Evolutionary conservation across 2,888 invertebrate genomes (phyloP).

Genomic region (Scaptomyza reducta): DNA sequence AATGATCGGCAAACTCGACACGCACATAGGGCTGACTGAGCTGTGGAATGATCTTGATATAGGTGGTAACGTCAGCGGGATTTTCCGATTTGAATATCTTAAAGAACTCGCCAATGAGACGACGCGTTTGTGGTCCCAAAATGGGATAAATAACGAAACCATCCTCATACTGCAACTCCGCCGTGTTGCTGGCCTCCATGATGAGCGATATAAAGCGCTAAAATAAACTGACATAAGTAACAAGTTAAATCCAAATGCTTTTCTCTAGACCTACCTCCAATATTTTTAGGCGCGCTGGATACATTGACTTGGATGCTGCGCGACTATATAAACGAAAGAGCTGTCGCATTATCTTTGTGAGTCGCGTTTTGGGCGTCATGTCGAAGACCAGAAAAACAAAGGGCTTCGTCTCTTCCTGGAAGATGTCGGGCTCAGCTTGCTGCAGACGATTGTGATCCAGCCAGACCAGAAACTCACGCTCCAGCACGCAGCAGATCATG

Average conservation of each 20-base stretch:
- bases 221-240: constrained; percentile 3
- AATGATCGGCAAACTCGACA: constrained; percentile 78
- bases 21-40: constrained; percentile 79
- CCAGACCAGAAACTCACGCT: constrained; percentile 86
- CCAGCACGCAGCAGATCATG: constrained; percentile 85
- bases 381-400: constrained; percentile 74
- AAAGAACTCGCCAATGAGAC: constrained; percentile 75
- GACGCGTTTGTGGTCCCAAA: constrained; percentile 69
- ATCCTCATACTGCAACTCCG: constrained; percentile 72
- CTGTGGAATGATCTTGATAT: constrained; percentile 69
- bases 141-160: constrained; percentile 75
- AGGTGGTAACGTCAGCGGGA: constrained; percentile 64
- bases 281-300: constrained; percentile 60
- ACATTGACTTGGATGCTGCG: constrained; percentile 66
- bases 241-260: not conserved
- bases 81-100: constrained; percentile 74
- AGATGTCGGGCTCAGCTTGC: constrained; percentile 67
- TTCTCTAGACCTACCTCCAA: constrained; percentile 68
- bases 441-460: constrained; percentile 84
- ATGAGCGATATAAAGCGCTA: constrained; percentile 80
- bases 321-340: constrained; percentile 74
- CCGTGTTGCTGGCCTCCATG: constrained; percentile 79
- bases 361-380: constrained; percentile 62
- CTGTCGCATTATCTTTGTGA: constrained; percentile 70
- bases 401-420: constrained; percentile 73